Evolutionary conservation across 1,140 invertebrate genomes (phyloP).

Genomic region (Philotrypesis tridentata): DNA sequence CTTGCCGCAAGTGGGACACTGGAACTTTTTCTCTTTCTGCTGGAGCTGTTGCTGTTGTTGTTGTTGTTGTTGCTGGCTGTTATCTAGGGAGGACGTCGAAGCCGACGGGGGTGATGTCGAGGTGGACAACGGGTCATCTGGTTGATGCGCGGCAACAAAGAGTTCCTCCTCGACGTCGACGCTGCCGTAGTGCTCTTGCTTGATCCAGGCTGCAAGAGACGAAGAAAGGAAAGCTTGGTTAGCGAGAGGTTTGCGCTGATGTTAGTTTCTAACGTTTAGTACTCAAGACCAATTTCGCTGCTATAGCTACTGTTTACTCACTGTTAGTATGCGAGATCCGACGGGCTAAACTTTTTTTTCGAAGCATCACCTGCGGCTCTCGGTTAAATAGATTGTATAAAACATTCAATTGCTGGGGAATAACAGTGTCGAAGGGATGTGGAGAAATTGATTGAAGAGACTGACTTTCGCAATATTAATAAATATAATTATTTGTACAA

Average conservation of each 20-base stretch:
- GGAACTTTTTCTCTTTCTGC: constrained; percentile 32
- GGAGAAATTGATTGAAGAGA: neutral
- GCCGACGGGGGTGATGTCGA: neutral
- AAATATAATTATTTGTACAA: neutral
- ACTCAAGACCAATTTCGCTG: neutral
- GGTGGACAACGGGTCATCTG: neutral
- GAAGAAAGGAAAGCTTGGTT: neutral
- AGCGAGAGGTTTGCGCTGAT: neutral
- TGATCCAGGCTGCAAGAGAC: constrained; percentile 27
- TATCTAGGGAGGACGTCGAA: neutral
- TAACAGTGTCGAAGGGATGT: neutral
- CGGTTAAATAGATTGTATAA: neutral
- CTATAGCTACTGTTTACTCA: neutral
- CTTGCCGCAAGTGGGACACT: constrained; percentile 13
- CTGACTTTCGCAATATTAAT: neutral
- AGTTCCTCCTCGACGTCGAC: neutral
- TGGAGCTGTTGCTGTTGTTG: neutral
- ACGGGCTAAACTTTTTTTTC: neutral
- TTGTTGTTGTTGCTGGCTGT: too few relatives aligned
- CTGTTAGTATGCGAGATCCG: neutral
- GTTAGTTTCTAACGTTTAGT: neutral
- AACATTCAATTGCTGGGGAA: too few relatives aligned
- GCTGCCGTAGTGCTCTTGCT: neutral
- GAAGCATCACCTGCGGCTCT: neutral
- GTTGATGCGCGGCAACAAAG: neutral